phyloP scores from a whole-genome alignment of 1,140 invertebrate genomes.

The Cardiocondyla obscurior region DNA sequence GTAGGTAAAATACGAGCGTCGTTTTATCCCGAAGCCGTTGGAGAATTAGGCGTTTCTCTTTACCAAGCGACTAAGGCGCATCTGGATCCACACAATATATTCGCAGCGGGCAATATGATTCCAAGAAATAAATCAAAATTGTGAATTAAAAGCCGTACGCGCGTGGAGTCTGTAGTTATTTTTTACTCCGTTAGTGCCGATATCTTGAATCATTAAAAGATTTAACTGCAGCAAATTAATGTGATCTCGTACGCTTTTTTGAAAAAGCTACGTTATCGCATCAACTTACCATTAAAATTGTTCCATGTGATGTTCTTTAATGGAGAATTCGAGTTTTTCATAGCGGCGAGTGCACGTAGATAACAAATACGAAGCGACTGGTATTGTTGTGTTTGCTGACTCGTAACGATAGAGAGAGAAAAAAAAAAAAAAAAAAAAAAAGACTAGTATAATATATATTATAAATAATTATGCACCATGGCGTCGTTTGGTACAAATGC shows the following conservation, averaged over 20 bases:
- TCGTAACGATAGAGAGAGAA: conserved; percentile 15
- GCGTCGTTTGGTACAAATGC: conserved; percentile 74
- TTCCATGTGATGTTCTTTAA: not conserved
- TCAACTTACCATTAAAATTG: conserved; percentile 1
- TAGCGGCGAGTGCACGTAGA: not conserved
- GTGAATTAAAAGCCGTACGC: conserved; percentile 49
- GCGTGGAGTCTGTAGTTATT: not conserved
- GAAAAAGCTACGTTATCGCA: not conserved
- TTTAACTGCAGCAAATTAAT: not conserved
- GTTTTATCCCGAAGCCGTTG: conserved; percentile 92
- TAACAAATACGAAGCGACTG: conserved; percentile 16
- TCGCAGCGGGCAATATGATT: conserved; percentile 93
- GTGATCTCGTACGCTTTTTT: not conserved
- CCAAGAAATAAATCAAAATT: conserved; percentile 76
- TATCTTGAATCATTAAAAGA: not conserved
- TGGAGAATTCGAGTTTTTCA: not conserved
- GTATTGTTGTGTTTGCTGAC: conserved; percentile 35
- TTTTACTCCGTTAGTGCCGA: not conserved
- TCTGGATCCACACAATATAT: conserved; percentile 97
- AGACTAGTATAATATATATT: conserved; percentile 59
- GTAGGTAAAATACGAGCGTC: conserved; percentile 95
- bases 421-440: conserved; percentile 44
- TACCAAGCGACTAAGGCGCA: conserved; percentile 92
- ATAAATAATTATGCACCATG: conserved; percentile 64
- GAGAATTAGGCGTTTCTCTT: conserved; percentile 89